Conservation (phyloP, 2,113 vertebrate genomes). For the Crotalus tigris region DNA sequence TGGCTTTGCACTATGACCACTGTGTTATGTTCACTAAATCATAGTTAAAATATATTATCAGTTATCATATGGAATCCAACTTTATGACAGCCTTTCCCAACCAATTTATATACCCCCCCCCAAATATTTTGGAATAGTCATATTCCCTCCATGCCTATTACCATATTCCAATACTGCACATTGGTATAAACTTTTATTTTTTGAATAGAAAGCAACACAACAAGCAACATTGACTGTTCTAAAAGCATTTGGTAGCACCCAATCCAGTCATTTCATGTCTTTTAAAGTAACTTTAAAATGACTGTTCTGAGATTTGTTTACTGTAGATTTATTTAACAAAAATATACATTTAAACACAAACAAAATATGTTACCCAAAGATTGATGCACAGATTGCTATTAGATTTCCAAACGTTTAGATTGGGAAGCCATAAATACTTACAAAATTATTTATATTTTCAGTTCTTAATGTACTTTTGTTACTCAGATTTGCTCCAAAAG, state of each 20-base stretch:
- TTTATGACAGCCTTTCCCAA: background rate
- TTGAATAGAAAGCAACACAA: background rate
- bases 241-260: background rate
- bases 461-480: background rate
- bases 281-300: background rate
- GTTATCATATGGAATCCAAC: background rate
- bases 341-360: background rate
- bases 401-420: background rate
- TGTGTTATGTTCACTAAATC: background rate
- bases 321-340: no score
- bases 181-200: background rate
- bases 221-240: background rate
- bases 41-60: background rate
- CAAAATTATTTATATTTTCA: background rate
- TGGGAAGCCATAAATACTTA: background rate
- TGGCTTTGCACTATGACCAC: background rate
- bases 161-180: background rate
- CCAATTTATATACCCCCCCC: background rate
- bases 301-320: background rate
- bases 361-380: background rate
- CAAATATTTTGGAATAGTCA: background rate
- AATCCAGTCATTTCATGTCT: background rate
- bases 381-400: background rate
- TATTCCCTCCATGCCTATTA: background rate
- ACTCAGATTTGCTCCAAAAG: background rate